Base-by-base conservation (phyloP, 2,113 vertebrate species). In the Sceloporus undulatus region DNA sequence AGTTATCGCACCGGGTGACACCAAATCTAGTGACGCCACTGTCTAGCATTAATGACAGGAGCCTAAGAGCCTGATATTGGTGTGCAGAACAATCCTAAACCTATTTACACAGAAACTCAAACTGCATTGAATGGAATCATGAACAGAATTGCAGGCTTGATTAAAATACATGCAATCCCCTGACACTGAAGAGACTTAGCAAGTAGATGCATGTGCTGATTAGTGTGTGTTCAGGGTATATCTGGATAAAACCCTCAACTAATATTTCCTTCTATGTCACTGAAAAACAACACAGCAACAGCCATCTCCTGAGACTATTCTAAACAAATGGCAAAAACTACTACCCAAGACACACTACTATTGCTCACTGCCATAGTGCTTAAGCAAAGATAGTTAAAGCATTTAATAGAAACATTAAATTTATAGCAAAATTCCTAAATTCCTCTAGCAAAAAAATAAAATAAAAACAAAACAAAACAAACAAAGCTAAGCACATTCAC, bases 231-330 rank as follows among this genome's bases (percentile, higher is more conserved):
- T 8, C 38, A 86, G 78, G 48, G 38, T 7, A 66, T 14, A 29
- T n/a, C 59, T 52, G 42, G 5, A 66, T 13, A 59, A 59, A 59
- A 56, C 2, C 1, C 1, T 88, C 82, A 90, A 29, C 23, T 84
- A 85, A 86, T 56, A 48, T 68, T 3, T 68, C 34, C 18, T 68
- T 87, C 16, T 25, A 4, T 38, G 2, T 66, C 85, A 38, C 5
- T 90, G 84, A 86, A 70, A 40, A 87, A 77, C 84, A 48, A 48
- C 10, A 59, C 56, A 59, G 56, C 10, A 59, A 62, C 59, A 62
- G 59, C 59, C 59, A 62, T 23, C 40, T 71, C 13, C 66, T 19
- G 21, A 19, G 48, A 91, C 10, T 10, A 89, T 59, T 0, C 9
- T 65, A 19, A 48, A 65, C 65, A 13, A 11, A 27, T 19, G 18